Base-by-base conservation (phyloP, 2,888 invertebrate genomes). In the Drosophila nigritarsus region DNA sequence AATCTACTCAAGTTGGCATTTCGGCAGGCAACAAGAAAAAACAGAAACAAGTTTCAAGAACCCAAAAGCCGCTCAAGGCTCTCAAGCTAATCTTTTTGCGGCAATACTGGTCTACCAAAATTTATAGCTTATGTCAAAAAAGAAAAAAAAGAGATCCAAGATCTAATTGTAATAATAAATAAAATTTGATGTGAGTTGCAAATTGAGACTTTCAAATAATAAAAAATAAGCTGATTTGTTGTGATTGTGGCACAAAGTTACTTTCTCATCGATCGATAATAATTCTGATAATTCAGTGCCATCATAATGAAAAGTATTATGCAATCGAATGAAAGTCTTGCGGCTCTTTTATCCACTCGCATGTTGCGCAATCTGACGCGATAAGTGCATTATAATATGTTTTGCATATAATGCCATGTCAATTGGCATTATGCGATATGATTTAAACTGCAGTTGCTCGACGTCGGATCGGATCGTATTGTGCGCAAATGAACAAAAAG, bases 301-400 rank as follows among this genome's bases (percentile, higher is more conserved):
- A 56, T 70, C 24, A 56, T 24, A 53, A 45, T 48, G 34, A 36
- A 11, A 13, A 15, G 30, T 5, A 50, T 83, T 75, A 69, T 65
- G 69, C 72, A 85, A 88, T 62, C 78, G 56, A 75, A 73, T 63
- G 87, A 84, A 84, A 89, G 84, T 87, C 61, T 71, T 69, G 75
- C 87, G 84, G 72, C 76, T 84, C 76, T 89, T 84, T 87, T 76
- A 78, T 67, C 68, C 75, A 63, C 56, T 65, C 30, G 45, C 36
- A 29, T 5, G 69, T 85, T 89, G 82, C 75, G 77, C 82, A 89
- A 85, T 65, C 1, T 51, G 74, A 53, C 60, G 64, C 78, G 82
- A 86, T 83, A 83, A 84, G 65, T 83, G 76, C 80, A 72, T 78
- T 73, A 78, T 71, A 73, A 83, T 66, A 66, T 54, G 59, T 24